phyloP scores from a whole-genome alignment of 2,113 vertebrate genomes.

The Pangasianodon hypophthalmus region DNA sequence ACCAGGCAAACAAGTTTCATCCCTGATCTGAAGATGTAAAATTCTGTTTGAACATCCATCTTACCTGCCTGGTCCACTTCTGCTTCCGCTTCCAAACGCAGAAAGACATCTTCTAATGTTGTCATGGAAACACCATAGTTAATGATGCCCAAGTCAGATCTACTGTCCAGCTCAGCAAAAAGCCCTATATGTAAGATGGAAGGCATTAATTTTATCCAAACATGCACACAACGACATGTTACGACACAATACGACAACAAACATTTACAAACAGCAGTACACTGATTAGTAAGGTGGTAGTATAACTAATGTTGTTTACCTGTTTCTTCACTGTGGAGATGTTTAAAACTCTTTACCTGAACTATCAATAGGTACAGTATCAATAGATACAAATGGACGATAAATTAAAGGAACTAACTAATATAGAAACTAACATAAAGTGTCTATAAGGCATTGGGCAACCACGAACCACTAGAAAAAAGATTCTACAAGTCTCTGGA shows the following conservation, averaged over 20 bases:
- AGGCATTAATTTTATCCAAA: neutral
- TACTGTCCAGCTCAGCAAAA: conserved; percentile 88
- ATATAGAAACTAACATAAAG: neutral
- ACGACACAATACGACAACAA: neutral
- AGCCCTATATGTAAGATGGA: conserved; percentile 71
- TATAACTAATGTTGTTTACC: neutral
- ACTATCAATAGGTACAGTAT: neutral
- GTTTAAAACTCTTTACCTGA: neutral
- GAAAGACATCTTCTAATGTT: conserved; percentile 94
- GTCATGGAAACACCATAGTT: conserved; percentile 98
- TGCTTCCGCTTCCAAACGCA: conserved; percentile 90
- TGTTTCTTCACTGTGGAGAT: neutral
- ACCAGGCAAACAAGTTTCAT: neutral
- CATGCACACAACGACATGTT: too few species aligned
- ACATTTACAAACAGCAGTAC: neutral
- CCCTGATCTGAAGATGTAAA: neutral
- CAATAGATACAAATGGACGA: neutral
- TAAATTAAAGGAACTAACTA: neutral
- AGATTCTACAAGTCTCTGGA: neutral
- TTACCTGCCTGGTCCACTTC: conserved; percentile 94
- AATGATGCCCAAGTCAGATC: conserved; percentile 82
- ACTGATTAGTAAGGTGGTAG: neutral
- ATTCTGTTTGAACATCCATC: neutral
- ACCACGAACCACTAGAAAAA: neutral
- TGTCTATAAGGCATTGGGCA: neutral